Conservation (phyloP, 2,888 invertebrate species). For the Marronus borbonicus region DNA sequence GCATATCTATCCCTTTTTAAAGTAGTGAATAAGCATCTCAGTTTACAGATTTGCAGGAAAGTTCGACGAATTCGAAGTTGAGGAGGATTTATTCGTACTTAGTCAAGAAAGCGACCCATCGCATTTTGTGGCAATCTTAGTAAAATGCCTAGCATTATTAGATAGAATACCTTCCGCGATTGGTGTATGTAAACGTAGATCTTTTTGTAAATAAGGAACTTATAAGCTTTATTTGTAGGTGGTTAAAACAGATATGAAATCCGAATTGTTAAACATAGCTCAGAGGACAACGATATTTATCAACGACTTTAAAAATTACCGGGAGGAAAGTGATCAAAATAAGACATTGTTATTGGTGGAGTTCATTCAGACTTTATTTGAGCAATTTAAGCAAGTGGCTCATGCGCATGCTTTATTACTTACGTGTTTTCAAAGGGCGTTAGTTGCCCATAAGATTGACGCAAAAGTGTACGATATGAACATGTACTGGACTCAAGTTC, state of each 20-base stretch:
- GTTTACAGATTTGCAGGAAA: constrained; percentile 60
- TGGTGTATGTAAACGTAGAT: constrained; percentile 74
- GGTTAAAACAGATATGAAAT: constrained; percentile 87
- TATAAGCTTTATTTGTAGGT: constrained; percentile 71
- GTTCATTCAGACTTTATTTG: constrained; percentile 83
- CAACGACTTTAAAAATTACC: constrained; percentile 73
- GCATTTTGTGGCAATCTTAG: constrained; percentile 84
- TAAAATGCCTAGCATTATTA: constrained; percentile 88
- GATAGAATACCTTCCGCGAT: constrained; percentile 89
- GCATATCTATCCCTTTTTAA: neutral
- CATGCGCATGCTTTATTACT: constrained; percentile 82
- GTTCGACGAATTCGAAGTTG: constrained; percentile 69
- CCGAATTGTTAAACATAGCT: constrained; percentile 85
- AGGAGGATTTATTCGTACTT: constrained; percentile 74
- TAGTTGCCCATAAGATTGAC: constrained; percentile 74
- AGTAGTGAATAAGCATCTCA: constrained; percentile 31
- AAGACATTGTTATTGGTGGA: constrained; percentile 73
- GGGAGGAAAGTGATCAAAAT: constrained; percentile 64
- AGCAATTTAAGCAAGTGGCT: constrained; percentile 87
- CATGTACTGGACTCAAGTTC: constrained; percentile 92
- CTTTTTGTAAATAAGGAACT: neutral
- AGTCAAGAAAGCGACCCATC: constrained; percentile 77
- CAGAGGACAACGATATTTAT: constrained; percentile 86
- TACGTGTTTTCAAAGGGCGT: constrained; percentile 76
- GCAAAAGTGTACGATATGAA: constrained; percentile 78